These are phyloP conservation scores for Aporophyla nigra DNA, from an alignment of 2,888 invertebrate species.

Conservation along the genomic window DNA sequence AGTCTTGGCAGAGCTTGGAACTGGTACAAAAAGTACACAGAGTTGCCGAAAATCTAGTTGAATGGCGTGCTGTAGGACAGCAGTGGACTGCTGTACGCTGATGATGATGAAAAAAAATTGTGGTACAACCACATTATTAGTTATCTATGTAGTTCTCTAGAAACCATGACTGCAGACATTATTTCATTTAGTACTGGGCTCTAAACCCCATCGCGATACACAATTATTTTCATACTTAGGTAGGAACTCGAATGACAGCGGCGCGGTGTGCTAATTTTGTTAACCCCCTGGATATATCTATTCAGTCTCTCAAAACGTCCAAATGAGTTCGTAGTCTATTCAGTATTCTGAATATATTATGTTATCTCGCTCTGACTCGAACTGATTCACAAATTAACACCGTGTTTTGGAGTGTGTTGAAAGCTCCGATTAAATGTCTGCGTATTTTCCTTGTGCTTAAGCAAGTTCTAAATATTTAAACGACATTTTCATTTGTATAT, in stretches of 20 bases:
- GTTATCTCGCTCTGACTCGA: conserved; percentile 26
- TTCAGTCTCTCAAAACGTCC: conserved; percentile 5
- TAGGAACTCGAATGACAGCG: background rate
- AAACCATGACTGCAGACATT: no score
- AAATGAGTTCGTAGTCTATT: conserved; percentile 27
- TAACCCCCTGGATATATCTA: background rate
- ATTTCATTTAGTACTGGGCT: no score
- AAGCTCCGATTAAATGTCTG: conserved; percentile 38
- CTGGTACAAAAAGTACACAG: no score
- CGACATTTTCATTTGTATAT: conserved; percentile 5
- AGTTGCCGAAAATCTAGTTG: background rate
- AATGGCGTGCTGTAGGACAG: background rate
- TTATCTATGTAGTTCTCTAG: background rate
- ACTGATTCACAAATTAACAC: conserved; percentile 49
- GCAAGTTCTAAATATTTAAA: conserved; percentile 37
- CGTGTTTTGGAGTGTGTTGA: conserved; percentile 32
- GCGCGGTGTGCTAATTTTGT: background rate
- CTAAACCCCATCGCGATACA: background rate
- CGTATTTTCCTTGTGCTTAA: conserved; percentile 22
- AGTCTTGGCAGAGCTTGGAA: no score
- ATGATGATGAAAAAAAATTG: background rate
- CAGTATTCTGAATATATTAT: conserved; percentile 62
- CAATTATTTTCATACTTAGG: background rate
- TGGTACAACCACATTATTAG: background rate
- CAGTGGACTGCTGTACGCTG: no score